phyloP scores from a whole-genome alignment of 1,140 invertebrate species.

The Habropoda laboriosa region DNA sequence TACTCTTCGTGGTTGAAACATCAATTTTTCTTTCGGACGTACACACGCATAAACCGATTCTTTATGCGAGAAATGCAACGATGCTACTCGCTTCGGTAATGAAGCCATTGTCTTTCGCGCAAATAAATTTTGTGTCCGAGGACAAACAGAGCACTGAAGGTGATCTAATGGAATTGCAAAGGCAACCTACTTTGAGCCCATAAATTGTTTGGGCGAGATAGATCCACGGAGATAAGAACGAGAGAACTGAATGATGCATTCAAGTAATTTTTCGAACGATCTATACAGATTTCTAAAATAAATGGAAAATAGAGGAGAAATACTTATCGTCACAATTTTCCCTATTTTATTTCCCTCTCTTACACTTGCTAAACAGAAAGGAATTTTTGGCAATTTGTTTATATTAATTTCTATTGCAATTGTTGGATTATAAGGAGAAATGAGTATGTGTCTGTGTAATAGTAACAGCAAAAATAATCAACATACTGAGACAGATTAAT shows the following conservation, averaged over 20 bases:
- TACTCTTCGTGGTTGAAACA: neutral
- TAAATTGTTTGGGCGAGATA: neutral
- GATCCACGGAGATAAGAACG: neutral
- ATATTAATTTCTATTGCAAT: too few species aligned
- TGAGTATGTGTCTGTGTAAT: too few species aligned
- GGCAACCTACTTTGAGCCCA: slow-evolving; percentile 14
- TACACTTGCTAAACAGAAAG: too few species aligned
- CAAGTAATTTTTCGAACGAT: too few species aligned
- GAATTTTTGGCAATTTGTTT: too few species aligned
- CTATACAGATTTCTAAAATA: too few species aligned
- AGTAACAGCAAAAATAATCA: too few species aligned
- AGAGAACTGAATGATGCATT: neutral
- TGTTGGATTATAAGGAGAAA: too few species aligned
- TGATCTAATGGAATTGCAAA: slow-evolving; percentile 20
- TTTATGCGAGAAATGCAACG: slow-evolving; percentile 11
- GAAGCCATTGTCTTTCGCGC: neutral
- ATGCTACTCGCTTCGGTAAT: slow-evolving; percentile 4
- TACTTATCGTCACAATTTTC: too few species aligned
- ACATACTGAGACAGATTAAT: too few species aligned
- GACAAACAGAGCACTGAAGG: neutral
- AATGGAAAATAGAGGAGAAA: too few species aligned
- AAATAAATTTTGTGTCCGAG: slow-evolving; percentile 26
- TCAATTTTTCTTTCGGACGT: neutral
- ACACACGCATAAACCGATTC: neutral
- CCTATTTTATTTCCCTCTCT: too few species aligned